Base-by-base conservation (phyloP, 2,888 invertebrate species). In the Microctonus brassicae region DNA sequence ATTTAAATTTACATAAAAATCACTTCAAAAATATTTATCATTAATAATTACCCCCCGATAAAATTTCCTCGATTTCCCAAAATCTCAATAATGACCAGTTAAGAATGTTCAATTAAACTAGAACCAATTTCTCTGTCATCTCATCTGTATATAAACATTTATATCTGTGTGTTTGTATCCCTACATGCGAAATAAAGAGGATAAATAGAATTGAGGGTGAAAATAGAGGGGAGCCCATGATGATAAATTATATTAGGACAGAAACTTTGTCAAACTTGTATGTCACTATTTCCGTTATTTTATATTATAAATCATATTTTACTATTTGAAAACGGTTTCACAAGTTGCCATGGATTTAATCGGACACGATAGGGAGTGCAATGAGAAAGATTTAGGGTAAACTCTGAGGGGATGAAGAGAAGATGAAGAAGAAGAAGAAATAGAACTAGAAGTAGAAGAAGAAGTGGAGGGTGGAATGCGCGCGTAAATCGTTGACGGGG, bases 401-500 rank as follows among this genome's bases (percentile, higher is more conserved):
- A 17, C 20, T 20, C 20, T 0, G 52, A 20, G 1, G 10, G 20
- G 17, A n/a, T 9, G 10, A 6, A 9, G 22, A 10, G 20, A 53
- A n/a, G n/a, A n/a, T n/a, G n/a, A n/a, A n/a, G n/a, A n/a, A n/a
- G n/a, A n/a, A n/a, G n/a, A n/a, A n/a, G n/a, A n/a, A n/a, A n/a
- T n/a, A n/a, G n/a, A n/a, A n/a, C n/a, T n/a, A n/a, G n/a, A n/a
- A n/a, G n/a, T n/a, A n/a, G n/a, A n/a, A n/a, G n/a, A n/a, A n/a
- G n/a, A 26, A 24, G 29, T 11, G n/a, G 33, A 33, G 33, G 33
- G 33, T 58, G 58, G 29, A 58, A 29, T 33, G 29, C n/a, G 42
- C 33, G 36, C 57, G 26, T 66, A 66, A 57, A 57, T 66, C 36
- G 66, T 57, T 22, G 36, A 36, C 39, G 39, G 66, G 66, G 66